Percentiles rank a stretch among this genome's conserved stretches.
These are phyloP conservation scores for Strigamia crassipes DNA, from an alignment of 2,888 invertebrate genomes.

Conservation along the genomic window DNA sequence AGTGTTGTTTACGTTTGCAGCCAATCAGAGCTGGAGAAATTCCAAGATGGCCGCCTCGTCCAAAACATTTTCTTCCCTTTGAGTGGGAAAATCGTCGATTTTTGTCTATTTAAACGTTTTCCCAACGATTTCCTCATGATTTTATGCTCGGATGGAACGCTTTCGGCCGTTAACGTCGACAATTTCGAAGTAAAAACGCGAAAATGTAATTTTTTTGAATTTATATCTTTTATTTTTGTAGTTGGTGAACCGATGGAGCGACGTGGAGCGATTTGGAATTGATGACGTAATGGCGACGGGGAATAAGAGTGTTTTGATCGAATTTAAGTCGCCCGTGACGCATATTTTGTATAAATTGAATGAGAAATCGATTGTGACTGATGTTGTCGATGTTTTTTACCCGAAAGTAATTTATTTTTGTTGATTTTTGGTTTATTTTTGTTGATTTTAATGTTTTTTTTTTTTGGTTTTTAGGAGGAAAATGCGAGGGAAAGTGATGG, in stretches of 20 bases:
- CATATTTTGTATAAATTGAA: background rate
- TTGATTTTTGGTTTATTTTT: too few species aligned
- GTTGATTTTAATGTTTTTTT: background rate
- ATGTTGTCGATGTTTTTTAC: background rate
- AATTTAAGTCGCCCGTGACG: background rate
- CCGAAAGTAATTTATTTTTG: background rate
- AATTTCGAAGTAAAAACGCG: background rate
- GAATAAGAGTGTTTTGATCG: background rate
- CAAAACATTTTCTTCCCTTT: background rate
- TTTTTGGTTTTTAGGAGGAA: background rate
- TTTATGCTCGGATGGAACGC: background rate
- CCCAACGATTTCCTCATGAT: background rate
- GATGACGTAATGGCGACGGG: background rate
- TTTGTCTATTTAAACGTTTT: background rate
- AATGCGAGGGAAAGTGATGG: background rate
- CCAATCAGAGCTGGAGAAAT: background rate
- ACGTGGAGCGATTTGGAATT: background rate
- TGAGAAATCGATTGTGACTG: background rate
- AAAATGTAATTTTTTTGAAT: too few species aligned
- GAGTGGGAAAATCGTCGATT: background rate
- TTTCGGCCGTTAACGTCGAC: background rate
- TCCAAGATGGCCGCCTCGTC: background rate
- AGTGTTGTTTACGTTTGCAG: background rate
- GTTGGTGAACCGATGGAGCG: background rate
- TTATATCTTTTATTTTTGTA: background rate